A percentile compares a stretch with the other conserved stretches of the same genome.
These are phyloP conservation scores for Acleris emargana DNA, from an alignment of 2,888 invertebrate genomes.

Conservation along the genomic window DNA sequence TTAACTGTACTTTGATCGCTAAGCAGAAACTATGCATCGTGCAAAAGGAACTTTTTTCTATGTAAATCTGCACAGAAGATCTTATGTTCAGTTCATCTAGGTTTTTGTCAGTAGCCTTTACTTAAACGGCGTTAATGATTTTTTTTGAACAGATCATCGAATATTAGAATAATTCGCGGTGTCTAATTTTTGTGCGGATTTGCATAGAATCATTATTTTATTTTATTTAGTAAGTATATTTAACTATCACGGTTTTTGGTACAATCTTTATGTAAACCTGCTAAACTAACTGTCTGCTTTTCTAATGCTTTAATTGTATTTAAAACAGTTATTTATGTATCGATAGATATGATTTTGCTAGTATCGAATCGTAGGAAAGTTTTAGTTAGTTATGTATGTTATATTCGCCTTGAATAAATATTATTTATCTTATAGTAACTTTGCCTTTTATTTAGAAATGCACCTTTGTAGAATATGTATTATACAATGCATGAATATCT, in stretches of 20 bases:
- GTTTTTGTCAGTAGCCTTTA: no score
- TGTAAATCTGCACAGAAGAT: not conserved
- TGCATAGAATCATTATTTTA: not conserved
- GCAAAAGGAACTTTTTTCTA: not conserved
- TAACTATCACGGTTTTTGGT: slow-evolving; percentile 51
- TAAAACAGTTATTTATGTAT: slow-evolving; percentile 44
- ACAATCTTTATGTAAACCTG: slow-evolving; percentile 46
- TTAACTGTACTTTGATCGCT: not conserved
- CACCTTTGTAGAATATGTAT: slow-evolving; percentile 40
- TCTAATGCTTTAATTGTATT: slow-evolving; percentile 59
- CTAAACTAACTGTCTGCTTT: slow-evolving; percentile 64
- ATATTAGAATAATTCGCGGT: not conserved
- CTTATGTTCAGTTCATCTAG: not conserved
- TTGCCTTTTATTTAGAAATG: slow-evolving; percentile 50
- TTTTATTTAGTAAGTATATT: slow-evolving; percentile 42
- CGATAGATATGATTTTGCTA: slow-evolving; percentile 32
- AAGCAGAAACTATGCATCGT: not conserved
- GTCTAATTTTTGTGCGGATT: not conserved
- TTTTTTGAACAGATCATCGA: not conserved
- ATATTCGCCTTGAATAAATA: slow-evolving; percentile 52
- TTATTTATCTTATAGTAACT: slow-evolving; percentile 51
- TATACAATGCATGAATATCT: slow-evolving; percentile 44
- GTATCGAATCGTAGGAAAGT: slow-evolving; percentile 27
- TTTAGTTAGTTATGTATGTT: slow-evolving; percentile 30
- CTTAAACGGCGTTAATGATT: not conserved